phyloP scores from a whole-genome alignment of 2,888 invertebrate species.

The Malthinus flaveolus region DNA sequence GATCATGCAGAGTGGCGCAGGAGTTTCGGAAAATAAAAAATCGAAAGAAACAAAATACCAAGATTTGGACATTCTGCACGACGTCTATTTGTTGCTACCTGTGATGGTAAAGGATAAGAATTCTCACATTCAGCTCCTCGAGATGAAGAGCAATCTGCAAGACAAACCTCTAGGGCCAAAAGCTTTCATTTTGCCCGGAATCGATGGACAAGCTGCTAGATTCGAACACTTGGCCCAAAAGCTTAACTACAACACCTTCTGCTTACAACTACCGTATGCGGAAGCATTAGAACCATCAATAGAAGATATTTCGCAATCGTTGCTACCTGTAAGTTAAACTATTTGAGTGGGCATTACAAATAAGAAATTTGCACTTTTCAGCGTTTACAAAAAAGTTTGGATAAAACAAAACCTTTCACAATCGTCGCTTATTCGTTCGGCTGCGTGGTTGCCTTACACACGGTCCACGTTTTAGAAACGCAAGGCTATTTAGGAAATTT shows the following conservation, averaged over 20 bases:
- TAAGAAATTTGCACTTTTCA: too few relatives aligned
- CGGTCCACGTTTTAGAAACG: conserved; percentile 71
- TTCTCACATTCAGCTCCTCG: conserved; percentile 58
- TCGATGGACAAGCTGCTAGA: conserved; percentile 65
- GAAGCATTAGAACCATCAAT: conserved; percentile 52
- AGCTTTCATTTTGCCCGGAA: conserved; percentile 66
- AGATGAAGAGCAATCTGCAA: conserved; percentile 9
- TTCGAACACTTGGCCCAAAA: conserved; percentile 59
- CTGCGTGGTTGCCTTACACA: conserved; percentile 73
- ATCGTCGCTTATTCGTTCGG: conserved; percentile 92
- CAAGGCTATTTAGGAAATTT: conserved; percentile 67
- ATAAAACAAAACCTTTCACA: conserved; percentile 60
- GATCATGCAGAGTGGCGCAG: not conserved
- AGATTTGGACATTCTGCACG: conserved; percentile 13
- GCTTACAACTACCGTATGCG: conserved; percentile 59
- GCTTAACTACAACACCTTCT: conserved; percentile 58
- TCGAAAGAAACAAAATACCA: conserved; percentile 9
- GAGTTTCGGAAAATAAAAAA: conserved; percentile 40
- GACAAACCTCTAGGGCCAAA: conserved; percentile 41
- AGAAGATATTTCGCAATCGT: conserved; percentile 56
- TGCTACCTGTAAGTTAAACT: conserved; percentile 53
- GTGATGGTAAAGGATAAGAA: conserved; percentile 65
- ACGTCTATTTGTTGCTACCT: conserved; percentile 61
- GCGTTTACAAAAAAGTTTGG: not conserved
- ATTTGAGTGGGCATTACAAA: too few relatives aligned